Conservation (phyloP, 2,888 invertebrate genomes). For the Brenthis daphne region DNA sequence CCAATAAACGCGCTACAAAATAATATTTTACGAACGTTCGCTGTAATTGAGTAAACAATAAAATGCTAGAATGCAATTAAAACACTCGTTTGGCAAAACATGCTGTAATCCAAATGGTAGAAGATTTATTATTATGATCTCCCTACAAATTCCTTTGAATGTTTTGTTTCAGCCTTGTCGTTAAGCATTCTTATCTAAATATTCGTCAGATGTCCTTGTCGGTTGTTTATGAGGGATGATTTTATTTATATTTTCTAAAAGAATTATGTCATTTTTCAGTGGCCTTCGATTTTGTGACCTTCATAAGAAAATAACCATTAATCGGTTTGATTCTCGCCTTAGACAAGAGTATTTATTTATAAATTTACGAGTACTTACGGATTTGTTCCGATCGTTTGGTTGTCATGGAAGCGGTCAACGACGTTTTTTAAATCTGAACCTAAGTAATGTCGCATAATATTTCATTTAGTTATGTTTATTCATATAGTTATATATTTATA, state of each 20-base stretch:
- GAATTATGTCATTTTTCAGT: neutral
- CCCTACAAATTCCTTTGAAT: slow-evolving; percentile 31
- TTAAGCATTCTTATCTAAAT: slow-evolving; percentile 26
- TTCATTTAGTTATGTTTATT: too few relatives aligned
- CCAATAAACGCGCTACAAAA: slow-evolving; percentile 30
- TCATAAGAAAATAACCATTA: too few relatives aligned
- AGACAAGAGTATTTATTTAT: too few relatives aligned
- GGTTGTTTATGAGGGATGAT: neutral
- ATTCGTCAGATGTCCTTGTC: slow-evolving; percentile 23
- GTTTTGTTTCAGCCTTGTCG: slow-evolving; percentile 26
- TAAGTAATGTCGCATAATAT: too few relatives aligned
- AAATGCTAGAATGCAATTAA: slow-evolving; percentile 38
- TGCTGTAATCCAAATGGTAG: slow-evolving; percentile 33
- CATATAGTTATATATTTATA: too few relatives aligned
- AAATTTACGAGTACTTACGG: too few relatives aligned
- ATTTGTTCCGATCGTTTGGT: too few relatives aligned
- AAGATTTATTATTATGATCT: slow-evolving; percentile 40
- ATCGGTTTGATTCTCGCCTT: too few relatives aligned
- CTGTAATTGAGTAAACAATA: slow-evolving; percentile 38
- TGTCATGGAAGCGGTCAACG: too few relatives aligned
- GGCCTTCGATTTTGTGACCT: neutral
- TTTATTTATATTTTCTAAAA: neutral
- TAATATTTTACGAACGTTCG: slow-evolving; percentile 35
- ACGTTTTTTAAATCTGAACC: too few relatives aligned
- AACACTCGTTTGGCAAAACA: slow-evolving; percentile 37